Conservation (phyloP, 2,797 vertebrate species). For the Acanthurus lineatus region DNA sequence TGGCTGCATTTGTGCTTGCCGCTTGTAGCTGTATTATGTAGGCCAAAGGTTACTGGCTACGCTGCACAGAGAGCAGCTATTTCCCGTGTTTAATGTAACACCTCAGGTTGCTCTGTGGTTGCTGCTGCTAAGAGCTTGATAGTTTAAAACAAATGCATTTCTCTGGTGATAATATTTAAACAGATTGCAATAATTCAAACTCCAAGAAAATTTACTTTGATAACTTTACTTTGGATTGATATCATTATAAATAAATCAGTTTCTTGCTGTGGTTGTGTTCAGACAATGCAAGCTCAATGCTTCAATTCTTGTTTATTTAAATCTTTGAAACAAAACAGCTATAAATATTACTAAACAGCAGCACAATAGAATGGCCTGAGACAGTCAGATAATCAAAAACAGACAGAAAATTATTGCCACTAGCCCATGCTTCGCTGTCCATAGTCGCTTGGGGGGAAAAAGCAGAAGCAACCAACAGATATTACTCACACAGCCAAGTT, state of each 20-base stretch:
- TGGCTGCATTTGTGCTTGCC: constrained; percentile 22
- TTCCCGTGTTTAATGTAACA: constrained; percentile 64
- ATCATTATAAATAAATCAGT: neutral
- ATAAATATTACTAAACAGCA: neutral
- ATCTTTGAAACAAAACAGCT: neutral
- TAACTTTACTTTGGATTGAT: neutral
- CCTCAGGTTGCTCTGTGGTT: constrained; percentile 26
- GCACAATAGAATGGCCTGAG: neutral
- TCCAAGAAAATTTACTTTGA: neutral
- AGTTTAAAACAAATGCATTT: neutral
- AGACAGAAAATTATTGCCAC: neutral
- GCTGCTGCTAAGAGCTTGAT: constrained; percentile 1
- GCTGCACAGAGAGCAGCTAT: constrained; percentile 57
- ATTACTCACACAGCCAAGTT: neutral
- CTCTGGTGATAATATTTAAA: constrained; percentile 17
- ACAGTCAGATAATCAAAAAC: neutral
- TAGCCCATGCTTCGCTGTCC: neutral
- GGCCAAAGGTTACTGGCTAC: constrained; percentile 84
- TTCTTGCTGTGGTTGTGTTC: neutral
- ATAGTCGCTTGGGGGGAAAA: neutral
- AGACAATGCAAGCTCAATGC: neutral
- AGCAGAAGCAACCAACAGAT: neutral
- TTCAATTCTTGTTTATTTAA: neutral
- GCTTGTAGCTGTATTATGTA: constrained; percentile 74
- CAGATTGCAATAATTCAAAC: neutral